Evolutionary conservation across 2,888 invertebrate species (phyloP).

Genomic region (Thera obeliscata): DNA sequence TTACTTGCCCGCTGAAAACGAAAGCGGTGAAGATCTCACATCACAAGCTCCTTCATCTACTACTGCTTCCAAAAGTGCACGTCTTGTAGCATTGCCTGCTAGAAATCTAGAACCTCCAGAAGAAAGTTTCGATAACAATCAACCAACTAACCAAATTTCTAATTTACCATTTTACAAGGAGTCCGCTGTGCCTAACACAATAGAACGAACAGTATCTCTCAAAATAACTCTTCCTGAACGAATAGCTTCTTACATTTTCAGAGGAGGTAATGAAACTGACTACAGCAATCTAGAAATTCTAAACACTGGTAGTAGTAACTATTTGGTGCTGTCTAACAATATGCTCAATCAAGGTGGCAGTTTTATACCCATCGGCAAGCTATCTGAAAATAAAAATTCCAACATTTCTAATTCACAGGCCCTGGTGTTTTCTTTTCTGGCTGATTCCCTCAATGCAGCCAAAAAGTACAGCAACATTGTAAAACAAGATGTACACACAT

Average conservation of each 20-base stretch:
- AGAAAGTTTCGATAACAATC: constrained; percentile 46
- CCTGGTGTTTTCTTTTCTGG: constrained; percentile 74
- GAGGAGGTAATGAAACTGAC: constrained; percentile 60
- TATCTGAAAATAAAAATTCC: constrained; percentile 64
- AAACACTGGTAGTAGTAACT: constrained; percentile 77
- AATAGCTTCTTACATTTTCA: constrained; percentile 72
- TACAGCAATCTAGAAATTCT: constrained; percentile 73
- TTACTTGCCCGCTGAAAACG: constrained; percentile 54
- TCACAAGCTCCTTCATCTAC: constrained; percentile 55
- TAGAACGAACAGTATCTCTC: constrained; percentile 75
- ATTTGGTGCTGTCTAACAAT: constrained; percentile 71
- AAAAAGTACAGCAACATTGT: constrained; percentile 72
- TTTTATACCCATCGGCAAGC: constrained; percentile 71
- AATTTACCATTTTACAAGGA: constrained; percentile 71
- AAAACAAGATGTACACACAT: constrained; percentile 58
- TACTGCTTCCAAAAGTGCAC: constrained; percentile 55
- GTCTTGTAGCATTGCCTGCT: constrained; percentile 59
- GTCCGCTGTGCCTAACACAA: constrained; percentile 65
- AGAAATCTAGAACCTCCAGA: constrained; percentile 65
- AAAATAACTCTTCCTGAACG: constrained; percentile 79
- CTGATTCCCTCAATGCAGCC: constrained; percentile 75
- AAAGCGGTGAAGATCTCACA: constrained; percentile 66
- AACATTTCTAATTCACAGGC: constrained; percentile 81
- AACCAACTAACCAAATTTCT: constrained; percentile 61
- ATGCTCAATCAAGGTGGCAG: constrained; percentile 51